Base-by-base conservation (phyloP, 2,888 invertebrate species). In the Blastobasis lacticolella region DNA sequence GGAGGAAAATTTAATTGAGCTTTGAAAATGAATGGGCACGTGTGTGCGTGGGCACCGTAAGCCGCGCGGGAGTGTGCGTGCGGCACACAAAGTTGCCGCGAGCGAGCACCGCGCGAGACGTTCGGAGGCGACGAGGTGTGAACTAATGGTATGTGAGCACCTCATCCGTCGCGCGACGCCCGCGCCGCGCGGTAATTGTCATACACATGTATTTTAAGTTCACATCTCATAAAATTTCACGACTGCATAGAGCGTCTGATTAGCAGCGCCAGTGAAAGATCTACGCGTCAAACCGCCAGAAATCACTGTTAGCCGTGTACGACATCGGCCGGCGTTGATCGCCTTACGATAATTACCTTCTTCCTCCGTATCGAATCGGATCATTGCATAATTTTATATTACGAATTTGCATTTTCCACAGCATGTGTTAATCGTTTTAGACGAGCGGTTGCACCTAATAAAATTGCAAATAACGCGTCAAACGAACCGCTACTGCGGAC, bases 141-240 rank as follows among this genome's bases (percentile, higher is more conserved):
- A 81, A 82, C 73, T 74, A 78, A 80, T 74, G 70, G 73, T 73
- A 78, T 74, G 75, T 75, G 75, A 75, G 67, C 78, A 75, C 74
- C 76, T 75, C 76, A 70, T 77, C 67, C 69, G 70, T 73, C 71
- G 66, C 67, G 68, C 64, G 59, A 60, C 62, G 61, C 54, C 54
- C 60, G 75, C 71, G 69, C 69, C 68, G 75, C 70, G 66, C 70
- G 71, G 75, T 83, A 79, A 85, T 85, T 81, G 80, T 81, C 78
- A 78, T 75, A 85, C 85, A 83, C 73, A 77, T 80, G 83, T 85
- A 83, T 82, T 84, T 85, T 77, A 71, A 78, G 78, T 81, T 77
- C 77, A 75, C 75, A 73, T 68, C 70, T 73, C 73, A 80, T 81
- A 79, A 78, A 75, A 67, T 78, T 78, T 74, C 76, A 74, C 72